phyloP scores from a whole-genome alignment of 1,140 invertebrate genomes.

The Drosophila mauritiana region DNA sequence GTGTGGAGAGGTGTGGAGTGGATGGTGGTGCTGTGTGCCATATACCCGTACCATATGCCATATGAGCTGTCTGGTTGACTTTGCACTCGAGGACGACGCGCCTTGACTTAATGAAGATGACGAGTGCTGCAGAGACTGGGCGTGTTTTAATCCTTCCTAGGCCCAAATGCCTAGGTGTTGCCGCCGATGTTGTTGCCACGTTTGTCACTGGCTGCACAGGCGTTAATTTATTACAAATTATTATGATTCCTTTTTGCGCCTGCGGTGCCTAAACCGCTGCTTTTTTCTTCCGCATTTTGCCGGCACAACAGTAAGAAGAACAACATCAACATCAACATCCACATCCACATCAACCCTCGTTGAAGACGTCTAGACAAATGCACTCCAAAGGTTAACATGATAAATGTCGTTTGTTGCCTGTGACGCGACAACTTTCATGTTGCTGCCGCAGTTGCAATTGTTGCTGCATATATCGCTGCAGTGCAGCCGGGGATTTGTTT shows the following conservation, averaged over 20 bases:
- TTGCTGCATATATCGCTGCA: constrained; percentile 51
- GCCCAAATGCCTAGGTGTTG: constrained; percentile 54
- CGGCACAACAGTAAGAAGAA: constrained; percentile 12
- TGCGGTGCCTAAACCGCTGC: constrained; percentile 1
- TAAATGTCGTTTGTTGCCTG: constrained; percentile 80
- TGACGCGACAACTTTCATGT: constrained; percentile 77
- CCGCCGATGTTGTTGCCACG: constrained; percentile 35
- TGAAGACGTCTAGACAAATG: constrained; percentile 83
- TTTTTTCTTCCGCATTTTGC: constrained; percentile 43
- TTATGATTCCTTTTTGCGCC: constrained; percentile 75
- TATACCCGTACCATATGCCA: constrained; percentile 45
- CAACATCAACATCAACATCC: constrained; percentile 10
- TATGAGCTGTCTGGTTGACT: constrained; percentile 50
- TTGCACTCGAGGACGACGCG: constrained; percentile 67
- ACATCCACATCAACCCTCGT: constrained; percentile 50
- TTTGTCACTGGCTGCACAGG: constrained; percentile 44
- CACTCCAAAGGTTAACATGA: constrained; percentile 83
- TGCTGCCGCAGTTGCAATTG: constrained; percentile 56
- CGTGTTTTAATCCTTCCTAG: constrained; percentile 67
- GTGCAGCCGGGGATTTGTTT: constrained; percentile 54
- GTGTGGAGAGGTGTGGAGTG: too few relatives aligned
- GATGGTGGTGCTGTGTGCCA: not conserved
- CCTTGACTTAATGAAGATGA: constrained; percentile 81
- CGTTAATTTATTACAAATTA: constrained; percentile 84
- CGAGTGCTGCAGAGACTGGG: constrained; percentile 51